Evolutionary conservation across 2,113 vertebrate genomes (phyloP).

Genomic region (Pseudorasbora parva): DNA sequence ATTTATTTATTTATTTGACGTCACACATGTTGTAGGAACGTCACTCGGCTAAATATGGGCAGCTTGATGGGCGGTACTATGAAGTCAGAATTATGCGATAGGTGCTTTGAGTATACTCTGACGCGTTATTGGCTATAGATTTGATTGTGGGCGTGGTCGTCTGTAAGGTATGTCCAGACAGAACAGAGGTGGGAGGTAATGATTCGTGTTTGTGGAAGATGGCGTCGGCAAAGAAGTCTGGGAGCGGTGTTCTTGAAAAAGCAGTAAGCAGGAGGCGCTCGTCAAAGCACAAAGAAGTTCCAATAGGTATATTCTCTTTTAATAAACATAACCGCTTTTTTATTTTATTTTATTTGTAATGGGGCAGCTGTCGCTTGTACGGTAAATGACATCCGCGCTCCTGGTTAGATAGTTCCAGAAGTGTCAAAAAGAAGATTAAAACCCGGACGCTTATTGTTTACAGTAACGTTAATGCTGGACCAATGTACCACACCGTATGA

Average conservation of each 20-base stretch:
- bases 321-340: neutral
- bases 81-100: slow-evolving; percentile 48
- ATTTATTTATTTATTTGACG: neutral
- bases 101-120: slow-evolving; percentile 14
- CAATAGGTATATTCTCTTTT: slow-evolving; percentile 68
- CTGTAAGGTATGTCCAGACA: slow-evolving; percentile 58
- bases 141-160: slow-evolving; percentile 50
- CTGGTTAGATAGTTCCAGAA: slow-evolving; percentile 14
- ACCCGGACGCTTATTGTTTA: neutral
- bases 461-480: neutral
- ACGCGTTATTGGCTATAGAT: slow-evolving; percentile 56
- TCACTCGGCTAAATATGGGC: slow-evolving; percentile 2
- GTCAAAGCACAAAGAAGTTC: slow-evolving; percentile 72
- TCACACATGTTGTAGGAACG: neutral
- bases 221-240: slow-evolving; percentile 75
- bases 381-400: slow-evolving; percentile 37
- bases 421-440: slow-evolving; percentile 43
- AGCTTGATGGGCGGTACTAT: slow-evolving; percentile 5
- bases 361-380: neutral
- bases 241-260: slow-evolving; percentile 67
- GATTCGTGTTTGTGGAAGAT: slow-evolving; percentile 70
- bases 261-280: slow-evolving; percentile 72
- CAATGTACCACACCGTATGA: neutral
- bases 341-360: too few relatives aligned
- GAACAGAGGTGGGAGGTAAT: slow-evolving; percentile 57